Evolutionary conservation across 2,113 vertebrate species (phyloP), one percentile per base, ranked within the genome.

Genomic region (Erythrocercus mccallii): DNA sequence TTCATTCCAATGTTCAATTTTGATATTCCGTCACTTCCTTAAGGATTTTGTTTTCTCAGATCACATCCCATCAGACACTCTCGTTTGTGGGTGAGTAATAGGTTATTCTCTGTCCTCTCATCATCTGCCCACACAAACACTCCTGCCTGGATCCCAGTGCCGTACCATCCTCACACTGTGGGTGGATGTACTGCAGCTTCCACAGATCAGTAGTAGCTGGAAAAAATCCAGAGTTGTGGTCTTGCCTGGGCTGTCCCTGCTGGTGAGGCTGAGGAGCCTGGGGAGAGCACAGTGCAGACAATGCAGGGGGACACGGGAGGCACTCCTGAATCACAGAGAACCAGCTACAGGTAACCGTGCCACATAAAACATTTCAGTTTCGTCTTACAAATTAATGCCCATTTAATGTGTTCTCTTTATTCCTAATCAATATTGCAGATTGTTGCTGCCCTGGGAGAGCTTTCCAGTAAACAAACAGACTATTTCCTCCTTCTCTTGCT

Each of bases 401-500:
- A 38, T 68, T 91, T 86, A 45, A 51, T 35, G 8, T 92, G 69
- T 58, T 94, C 17, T 37, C 22, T 88, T 58, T 58, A 6, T 81
- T 90, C 27, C 64, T 83, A 62, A 90, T 83, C 92, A 89, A 89
- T 66, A 93, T 35, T 96, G 47, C 27, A 90, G 65, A 51, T 16
- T 70, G 68, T 45, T 61, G 54, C 56, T 90, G 51, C 60, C 51
- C 68, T 71, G 50, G 42, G 72, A 86, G 61, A 91, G 65, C 19
- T 91, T 96, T 82, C 58, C 73, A 69, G 83, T 88, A 94, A 95
- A 87, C 83, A 92, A 69, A 94, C 71, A 93, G 56, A 44, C 15
- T 54, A 40, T 69, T 79, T 92, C 25, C 35, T 53, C 33, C 31
- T 54, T 78, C 54, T 23, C 33, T 77, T 89, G 50, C 48, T 91